Conservation (phyloP, 2,888 invertebrate species). For the Endotricha flammealis region DNA sequence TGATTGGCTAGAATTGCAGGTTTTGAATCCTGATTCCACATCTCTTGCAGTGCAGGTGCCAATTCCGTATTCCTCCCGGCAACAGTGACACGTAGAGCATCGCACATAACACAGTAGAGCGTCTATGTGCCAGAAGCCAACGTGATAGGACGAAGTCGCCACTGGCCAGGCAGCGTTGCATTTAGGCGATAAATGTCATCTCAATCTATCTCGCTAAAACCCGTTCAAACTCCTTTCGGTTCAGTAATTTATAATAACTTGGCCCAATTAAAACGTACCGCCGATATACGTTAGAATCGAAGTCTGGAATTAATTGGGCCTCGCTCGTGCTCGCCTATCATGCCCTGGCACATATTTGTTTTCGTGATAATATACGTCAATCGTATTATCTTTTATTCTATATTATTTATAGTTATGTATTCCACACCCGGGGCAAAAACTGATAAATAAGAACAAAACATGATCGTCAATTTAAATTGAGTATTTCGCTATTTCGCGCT, state of each 20-base stretch:
- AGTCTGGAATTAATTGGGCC: neutral
- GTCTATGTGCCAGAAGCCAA: too few relatives aligned
- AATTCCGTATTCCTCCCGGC: too few relatives aligned
- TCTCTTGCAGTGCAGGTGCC: too few relatives aligned
- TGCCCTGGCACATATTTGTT: conserved; percentile 46
- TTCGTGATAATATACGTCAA: conserved; percentile 56
- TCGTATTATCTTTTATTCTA: conserved; percentile 23
- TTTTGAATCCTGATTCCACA: too few relatives aligned
- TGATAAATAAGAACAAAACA: conserved; percentile 1
- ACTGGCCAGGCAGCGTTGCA: too few relatives aligned
- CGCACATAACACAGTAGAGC: too few relatives aligned
- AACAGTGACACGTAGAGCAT: too few relatives aligned
- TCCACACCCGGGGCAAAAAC: conserved; percentile 1
- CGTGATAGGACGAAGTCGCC: too few relatives aligned
- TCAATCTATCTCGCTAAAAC: conserved; percentile 8
- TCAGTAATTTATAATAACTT: neutral
- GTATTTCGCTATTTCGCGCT: too few relatives aligned
- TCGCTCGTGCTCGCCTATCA: conserved; percentile 32
- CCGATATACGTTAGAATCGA: neutral
- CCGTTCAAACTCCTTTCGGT: conserved; percentile 1
- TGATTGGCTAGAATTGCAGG: too few relatives aligned
- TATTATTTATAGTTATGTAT: conserved; percentile 13
- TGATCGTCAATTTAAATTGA: too few relatives aligned
- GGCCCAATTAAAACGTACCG: conserved; percentile 3
- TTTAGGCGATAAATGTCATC: too few relatives aligned